Evolutionary conservation across 2,113 vertebrate genomes (phyloP).

Genomic region (Damaliscus lunatus): DNA sequence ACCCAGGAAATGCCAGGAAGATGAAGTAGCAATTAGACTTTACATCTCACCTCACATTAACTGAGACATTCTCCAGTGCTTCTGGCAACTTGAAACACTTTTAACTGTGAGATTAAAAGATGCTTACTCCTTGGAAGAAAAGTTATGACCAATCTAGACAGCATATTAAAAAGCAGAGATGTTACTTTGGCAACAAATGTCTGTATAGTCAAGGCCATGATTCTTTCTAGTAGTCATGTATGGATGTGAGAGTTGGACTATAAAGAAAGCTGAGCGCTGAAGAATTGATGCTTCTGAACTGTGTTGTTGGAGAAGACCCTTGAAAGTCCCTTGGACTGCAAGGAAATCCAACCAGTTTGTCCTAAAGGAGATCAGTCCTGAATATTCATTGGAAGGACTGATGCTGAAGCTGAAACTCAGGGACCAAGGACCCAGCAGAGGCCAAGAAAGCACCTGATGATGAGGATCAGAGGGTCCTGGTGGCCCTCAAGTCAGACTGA

Average conservation of each 20-base stretch:
- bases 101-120: neutral
- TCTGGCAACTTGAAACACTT: neutral
- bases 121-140: neutral
- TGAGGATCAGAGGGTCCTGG: neutral
- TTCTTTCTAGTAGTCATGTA: neutral
- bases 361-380: neutral
- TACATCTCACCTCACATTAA: neutral
- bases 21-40: rapidly evolving
- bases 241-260: neutral
- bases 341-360: neutral
- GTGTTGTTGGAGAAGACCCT: neutral
- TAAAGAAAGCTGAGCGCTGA: neutral
- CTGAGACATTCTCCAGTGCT: neutral
- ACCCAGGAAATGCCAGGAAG: neutral
- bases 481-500: rapidly evolving
- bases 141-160: neutral
- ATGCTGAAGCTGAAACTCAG: neutral
- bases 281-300: neutral
- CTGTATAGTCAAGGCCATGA: neutral
- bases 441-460: neutral
- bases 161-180: neutral
- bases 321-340: neutral
- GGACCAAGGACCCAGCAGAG: neutral
- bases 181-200: neutral
- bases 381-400: neutral